A percentile compares a stretch with the other conserved stretches of the same genome.
These are phyloP conservation scores for Glossosoma conforme DNA, from an alignment of 1,140 invertebrate species.

Conservation along the genomic window DNA sequence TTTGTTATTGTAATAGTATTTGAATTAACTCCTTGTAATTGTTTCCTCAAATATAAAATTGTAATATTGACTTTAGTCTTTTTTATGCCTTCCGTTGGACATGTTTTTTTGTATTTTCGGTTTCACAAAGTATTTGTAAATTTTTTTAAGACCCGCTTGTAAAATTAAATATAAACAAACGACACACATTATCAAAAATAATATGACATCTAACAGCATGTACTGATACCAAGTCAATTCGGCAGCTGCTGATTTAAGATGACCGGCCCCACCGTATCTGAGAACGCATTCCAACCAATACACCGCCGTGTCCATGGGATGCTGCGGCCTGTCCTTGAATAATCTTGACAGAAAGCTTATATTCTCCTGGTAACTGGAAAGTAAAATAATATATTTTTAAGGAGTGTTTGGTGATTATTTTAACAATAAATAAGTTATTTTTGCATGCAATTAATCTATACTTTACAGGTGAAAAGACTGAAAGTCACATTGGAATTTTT, in stretches of 20 bases:
- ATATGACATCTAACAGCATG: constrained; percentile 45
- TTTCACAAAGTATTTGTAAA: neutral
- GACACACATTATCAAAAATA: constrained; percentile 2
- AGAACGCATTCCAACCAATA: constrained; percentile 58
- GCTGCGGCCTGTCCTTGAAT: constrained; percentile 47
- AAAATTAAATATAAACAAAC: neutral
- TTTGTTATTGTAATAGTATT: too few species aligned
- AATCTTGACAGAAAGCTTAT: constrained; percentile 38
- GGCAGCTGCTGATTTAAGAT: constrained; percentile 43
- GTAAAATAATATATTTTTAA: neutral
- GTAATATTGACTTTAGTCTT: too few species aligned
- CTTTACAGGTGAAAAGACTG: too few species aligned
- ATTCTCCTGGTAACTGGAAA: constrained; percentile 33
- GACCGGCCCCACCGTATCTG: constrained; percentile 45
- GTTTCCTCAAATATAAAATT: too few species aligned
- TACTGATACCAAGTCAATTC: constrained; percentile 47
- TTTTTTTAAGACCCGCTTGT: neutral
- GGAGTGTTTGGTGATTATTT: neutral
- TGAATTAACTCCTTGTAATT: too few species aligned
- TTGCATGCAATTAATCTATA: too few species aligned
- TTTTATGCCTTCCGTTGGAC: too few species aligned
- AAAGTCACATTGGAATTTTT: too few species aligned
- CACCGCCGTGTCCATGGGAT: constrained; percentile 50
- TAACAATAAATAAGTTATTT: too few species aligned
- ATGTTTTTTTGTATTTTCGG: constrained; percentile 5